These are phyloP conservation scores for Papilio machaon DNA, from an alignment of 1,140 invertebrate species.

Conservation along the genomic window DNA sequence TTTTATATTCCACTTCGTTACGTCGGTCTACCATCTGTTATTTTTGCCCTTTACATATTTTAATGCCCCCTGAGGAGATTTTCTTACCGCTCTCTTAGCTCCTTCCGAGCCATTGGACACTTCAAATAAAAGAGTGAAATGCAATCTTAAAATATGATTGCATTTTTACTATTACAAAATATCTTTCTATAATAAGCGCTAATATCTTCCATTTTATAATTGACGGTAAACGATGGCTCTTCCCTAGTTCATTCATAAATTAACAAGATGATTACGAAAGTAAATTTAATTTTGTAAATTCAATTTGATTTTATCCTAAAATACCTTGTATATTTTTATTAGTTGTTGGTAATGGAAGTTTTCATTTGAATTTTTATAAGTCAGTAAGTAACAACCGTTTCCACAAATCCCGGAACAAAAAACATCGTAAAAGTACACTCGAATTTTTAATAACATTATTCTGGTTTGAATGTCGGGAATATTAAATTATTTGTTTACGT, in stretches of 20 bases:
- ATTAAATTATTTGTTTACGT: slow-evolving; percentile 39
- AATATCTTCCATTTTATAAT: background rate
- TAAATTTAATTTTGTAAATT: background rate
- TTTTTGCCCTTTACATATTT: slow-evolving; percentile 79
- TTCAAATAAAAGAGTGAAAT: slow-evolving; percentile 74
- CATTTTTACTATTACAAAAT: slow-evolving; percentile 37
- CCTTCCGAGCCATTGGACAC: slow-evolving; percentile 72
- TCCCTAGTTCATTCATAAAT: background rate
- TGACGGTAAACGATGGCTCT: background rate
- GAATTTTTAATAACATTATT: slow-evolving; percentile 32
- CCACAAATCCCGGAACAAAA: slow-evolving; percentile 25
- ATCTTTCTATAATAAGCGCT: no score
- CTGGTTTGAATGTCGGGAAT: slow-evolving; percentile 28
- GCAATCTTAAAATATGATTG: slow-evolving; percentile 63
- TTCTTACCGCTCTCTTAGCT: slow-evolving; percentile 65
- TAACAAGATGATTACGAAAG: background rate
- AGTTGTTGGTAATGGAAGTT: background rate
- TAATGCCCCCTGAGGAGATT: slow-evolving; percentile 70
- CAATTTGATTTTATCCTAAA: background rate
- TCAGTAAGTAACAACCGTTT: slow-evolving; percentile 18
- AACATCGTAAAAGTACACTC: slow-evolving; percentile 26
- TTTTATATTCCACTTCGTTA: slow-evolving; percentile 75
- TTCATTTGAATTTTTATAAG: slow-evolving; percentile 11
- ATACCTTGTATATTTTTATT: background rate
- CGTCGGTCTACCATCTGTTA: slow-evolving; percentile 75